Base-by-base conservation (phyloP, 2,888 invertebrate genomes). In the Dasypogon diadema region DNA sequence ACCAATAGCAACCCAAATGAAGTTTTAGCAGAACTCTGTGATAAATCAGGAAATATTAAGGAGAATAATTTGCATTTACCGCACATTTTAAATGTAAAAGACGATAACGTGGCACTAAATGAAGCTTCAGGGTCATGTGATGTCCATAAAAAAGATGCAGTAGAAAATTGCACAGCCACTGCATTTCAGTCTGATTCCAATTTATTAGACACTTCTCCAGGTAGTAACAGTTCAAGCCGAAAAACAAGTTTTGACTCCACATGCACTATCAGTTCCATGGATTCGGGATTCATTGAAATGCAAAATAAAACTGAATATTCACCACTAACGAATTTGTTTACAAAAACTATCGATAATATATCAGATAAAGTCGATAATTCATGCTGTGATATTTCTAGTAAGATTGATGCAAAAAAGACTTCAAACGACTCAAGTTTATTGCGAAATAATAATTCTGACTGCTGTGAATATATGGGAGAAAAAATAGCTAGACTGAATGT, bases 271-370 rank as follows among this genome's bases (percentile, higher is more conserved):
- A 85, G 85, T 78, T 86, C 87, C 54, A 85, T 87, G 84, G 86
- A 86, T 82, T 86, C 86, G 56, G 86, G 86, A 8, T 86, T 86
- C 75, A 86, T 86, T 78, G 87, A 86, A 77, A 86, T 86, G 84
- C 86, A 86, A 76, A 75, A 78, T 48, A 75, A 75, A 60, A 54
- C 48, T 4, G 74, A 74, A 46, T 74, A 73, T 73, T 2, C 46
- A 22, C 34, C 76, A 21, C 6, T 65, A 46, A 55, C 34, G 34
- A 42, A 63, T 22, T 54, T 54, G 24, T 51, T 42, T 54, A 30
- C 68, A n/a, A 74, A 22, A 37, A 21, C 42, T 16, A 46, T n/a
- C 22, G 72, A 42, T 14, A 73, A 18, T 16, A 70, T 22, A 12
- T 34, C 24, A 46, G 21, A 48, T 58, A 22, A 65, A n/a, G 14